These are phyloP conservation scores for Melopsittacus undulatus DNA, from an alignment of 2,797 vertebrate genomes.

Conservation along the genomic window DNA sequence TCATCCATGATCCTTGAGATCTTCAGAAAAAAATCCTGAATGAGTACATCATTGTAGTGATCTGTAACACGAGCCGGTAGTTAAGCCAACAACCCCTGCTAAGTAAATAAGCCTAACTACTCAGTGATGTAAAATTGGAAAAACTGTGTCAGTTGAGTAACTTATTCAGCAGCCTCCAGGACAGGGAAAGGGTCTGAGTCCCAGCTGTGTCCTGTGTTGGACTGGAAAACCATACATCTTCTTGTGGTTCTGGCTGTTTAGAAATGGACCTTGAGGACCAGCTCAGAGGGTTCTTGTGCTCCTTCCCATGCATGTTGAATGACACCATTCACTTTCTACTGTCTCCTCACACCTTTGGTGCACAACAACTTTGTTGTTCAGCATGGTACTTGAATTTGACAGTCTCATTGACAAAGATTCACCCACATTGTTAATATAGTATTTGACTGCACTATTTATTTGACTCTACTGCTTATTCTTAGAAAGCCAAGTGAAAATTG, in stretches of 20 bases:
- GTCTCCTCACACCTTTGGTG: neutral
- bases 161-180: rapidly evolving
- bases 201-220: neutral
- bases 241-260: neutral
- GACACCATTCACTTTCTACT: neutral
- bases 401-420: neutral
- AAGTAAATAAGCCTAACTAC: neutral
- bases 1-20: neutral
- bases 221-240: rapidly evolving
- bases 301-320: neutral
- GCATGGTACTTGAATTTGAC: neutral
- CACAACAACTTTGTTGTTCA: neutral
- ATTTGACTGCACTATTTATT: neutral
- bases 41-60: neutral
- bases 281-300: neutral
- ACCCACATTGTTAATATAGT: neutral
- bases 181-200: neutral
- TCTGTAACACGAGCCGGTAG: neutral
- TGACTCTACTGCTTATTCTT: neutral
- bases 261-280: neutral
- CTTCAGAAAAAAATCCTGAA: neutral
- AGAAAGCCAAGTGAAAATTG: neutral
- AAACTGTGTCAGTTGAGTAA: neutral
- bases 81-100: neutral
- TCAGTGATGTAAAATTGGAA: neutral